These are phyloP conservation scores for Rattus rattus DNA, from an alignment of 2,113 vertebrate species.

Conservation along the genomic window DNA sequence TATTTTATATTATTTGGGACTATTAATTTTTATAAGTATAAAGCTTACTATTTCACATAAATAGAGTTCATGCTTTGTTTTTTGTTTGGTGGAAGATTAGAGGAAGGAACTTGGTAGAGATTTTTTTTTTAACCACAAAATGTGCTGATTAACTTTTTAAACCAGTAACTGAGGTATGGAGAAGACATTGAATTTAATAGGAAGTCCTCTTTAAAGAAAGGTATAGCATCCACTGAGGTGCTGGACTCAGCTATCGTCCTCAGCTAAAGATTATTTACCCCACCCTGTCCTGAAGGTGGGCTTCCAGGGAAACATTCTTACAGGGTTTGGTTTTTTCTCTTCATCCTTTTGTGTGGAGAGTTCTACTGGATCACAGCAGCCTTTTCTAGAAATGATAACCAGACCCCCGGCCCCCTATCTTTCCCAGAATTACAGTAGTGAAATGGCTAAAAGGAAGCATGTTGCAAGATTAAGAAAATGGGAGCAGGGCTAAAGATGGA, in stretches of 20 bases:
- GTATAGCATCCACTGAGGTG: neutral
- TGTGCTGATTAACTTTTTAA: neutral
- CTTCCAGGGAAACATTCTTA: neutral
- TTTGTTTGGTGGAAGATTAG: neutral
- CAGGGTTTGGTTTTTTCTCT: neutral
- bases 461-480: neutral
- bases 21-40: slow-evolving; percentile 12
- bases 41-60: neutral
- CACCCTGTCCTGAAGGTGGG: neutral
- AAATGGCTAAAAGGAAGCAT: neutral
- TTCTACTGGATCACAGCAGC: neutral
- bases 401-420: too few species aligned
- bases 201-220: neutral
- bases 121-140: neutral
- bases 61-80: neutral
- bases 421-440: neutral
- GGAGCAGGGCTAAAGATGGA: neutral
- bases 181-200: neutral
- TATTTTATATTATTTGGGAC: too few species aligned
- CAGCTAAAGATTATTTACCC: neutral
- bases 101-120: neutral
- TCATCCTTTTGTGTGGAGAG: neutral
- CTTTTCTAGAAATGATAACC: neutral
- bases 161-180: neutral
- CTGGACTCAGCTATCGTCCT: neutral